Percentiles rank a stretch among this genome's conserved stretches.
phyloP scores from a whole-genome alignment of 2,113 vertebrate species.

The Oxyruncus cristatus region DNA sequence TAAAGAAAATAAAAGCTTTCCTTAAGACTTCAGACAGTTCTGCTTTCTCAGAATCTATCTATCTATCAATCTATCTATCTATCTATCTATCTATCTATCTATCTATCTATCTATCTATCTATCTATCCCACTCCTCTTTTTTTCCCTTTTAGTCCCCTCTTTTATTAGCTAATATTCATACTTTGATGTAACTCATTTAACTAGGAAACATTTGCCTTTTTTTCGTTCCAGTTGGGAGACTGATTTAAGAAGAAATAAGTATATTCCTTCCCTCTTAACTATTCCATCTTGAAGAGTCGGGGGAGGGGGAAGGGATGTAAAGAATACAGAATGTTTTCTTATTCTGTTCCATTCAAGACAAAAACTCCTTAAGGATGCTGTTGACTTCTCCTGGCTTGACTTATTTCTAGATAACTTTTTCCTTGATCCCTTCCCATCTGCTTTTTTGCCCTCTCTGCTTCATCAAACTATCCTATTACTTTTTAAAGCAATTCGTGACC shows the following conservation, averaged over 20 bases:
- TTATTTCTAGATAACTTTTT: neutral
- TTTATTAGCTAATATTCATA: neutral
- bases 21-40: neutral
- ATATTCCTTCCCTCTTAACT: neutral
- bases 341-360: neutral
- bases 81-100: neutral
- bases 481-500: neutral
- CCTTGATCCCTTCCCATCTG: neutral
- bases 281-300: neutral
- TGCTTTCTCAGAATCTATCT: neutral
- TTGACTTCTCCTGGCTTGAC: neutral
- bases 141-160: neutral
- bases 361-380: neutral
- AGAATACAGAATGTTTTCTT: neutral
- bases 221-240: neutral
- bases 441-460: slow-evolving; percentile 3
- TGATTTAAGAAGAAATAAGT: neutral
- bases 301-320: neutral
- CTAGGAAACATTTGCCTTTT: neutral
- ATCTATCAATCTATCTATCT: neutral
- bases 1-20: neutral
- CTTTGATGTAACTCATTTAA: neutral
- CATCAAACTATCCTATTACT: neutral
- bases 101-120: neutral
- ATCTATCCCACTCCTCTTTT: neutral